Evolutionary conservation across 2,113 vertebrate species (phyloP), one percentile per base, ranked within the genome.

Genomic region (Terrapene triunguis): DNA sequence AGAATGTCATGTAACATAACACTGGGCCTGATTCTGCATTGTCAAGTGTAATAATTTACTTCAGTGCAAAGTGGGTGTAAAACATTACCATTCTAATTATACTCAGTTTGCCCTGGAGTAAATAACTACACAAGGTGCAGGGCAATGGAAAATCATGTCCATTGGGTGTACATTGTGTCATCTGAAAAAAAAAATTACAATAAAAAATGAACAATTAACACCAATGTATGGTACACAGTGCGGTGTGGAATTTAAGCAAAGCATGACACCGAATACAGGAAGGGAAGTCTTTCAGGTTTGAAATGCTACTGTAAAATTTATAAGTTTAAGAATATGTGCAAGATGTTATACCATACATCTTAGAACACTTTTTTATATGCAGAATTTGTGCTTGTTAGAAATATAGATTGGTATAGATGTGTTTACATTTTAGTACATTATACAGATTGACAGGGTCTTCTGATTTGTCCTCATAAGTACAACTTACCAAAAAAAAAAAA

Each of bases 211-310:
- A 87, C 1, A 38, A 4, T 14, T 87, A 27, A 29, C 21, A 44
- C 24, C 38, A 0, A 29, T 5, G 14, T 25, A 8, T 32, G 24
- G 5, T 4, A 0, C 2, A 50, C 27, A 79, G 35, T 25, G 35
- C 25, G n/a, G n/a, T 86, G 38, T 6, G 38, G 50, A 35, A 76
- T 21, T 54, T 69, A 51, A 91, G 82, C 16, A 65, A 6, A 7
- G 65, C 38, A 25, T 35, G 17, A 3, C 10, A 82, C 5, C 5
- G 3, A 50, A 82, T 19, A 22, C 2, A 84, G 38, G 54, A 76
- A 8, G 10, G 3, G 59, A 82, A 80, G 22, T 4, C 13, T 0
- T 47, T 48, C 42, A 59, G 14, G 2, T 21, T 80, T 65, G 32
- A 80, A 80, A 53, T 53, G 50, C n/a, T 55, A 7, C 24, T 10